Evolutionary conservation across 2,888 invertebrate species (phyloP).

Genomic region (Xanthorhoe spadicearia): DNA sequence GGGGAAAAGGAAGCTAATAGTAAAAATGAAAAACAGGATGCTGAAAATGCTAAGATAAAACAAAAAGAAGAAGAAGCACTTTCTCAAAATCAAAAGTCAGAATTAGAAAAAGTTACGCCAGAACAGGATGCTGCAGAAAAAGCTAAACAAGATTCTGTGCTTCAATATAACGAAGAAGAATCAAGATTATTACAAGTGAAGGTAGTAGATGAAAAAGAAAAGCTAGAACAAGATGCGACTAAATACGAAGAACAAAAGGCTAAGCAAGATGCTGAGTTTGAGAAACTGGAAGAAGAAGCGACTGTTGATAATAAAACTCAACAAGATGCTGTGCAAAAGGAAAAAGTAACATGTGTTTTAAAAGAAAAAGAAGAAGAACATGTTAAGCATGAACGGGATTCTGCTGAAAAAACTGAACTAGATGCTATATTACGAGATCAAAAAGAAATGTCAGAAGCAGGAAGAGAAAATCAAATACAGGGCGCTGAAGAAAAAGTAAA

Average conservation of each 20-base stretch:
- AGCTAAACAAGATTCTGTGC: conserved; percentile 10
- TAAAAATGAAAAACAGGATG: conserved; percentile 19
- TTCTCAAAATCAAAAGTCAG: conserved; percentile 23
- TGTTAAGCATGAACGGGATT: no score
- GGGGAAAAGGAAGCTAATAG: not conserved
- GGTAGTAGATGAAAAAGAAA: conserved; percentile 26
- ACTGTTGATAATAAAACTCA: not conserved
- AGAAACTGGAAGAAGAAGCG: not conserved
- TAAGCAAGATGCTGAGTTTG: no score
- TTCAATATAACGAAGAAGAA: conserved; percentile 10
- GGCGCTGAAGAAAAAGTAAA: no score
- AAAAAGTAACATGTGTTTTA: not conserved
- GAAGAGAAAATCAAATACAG: no score
- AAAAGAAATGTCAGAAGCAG: no score
- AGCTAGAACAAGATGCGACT: conserved; percentile 6
- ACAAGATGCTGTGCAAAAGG: no score
- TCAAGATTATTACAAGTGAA: conserved; percentile 17
- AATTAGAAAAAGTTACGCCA: not conserved
- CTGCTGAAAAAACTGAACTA: no score
- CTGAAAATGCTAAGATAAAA: not conserved
- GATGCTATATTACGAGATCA: no score
- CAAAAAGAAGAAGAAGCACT: conserved; percentile 10
- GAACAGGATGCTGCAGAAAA: conserved; percentile 9
- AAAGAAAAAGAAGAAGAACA: conserved; percentile 27
- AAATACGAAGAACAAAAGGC: not conserved